Conservation (phyloP, 2,113 vertebrate genomes). For the Melierax canorus region DNA sequence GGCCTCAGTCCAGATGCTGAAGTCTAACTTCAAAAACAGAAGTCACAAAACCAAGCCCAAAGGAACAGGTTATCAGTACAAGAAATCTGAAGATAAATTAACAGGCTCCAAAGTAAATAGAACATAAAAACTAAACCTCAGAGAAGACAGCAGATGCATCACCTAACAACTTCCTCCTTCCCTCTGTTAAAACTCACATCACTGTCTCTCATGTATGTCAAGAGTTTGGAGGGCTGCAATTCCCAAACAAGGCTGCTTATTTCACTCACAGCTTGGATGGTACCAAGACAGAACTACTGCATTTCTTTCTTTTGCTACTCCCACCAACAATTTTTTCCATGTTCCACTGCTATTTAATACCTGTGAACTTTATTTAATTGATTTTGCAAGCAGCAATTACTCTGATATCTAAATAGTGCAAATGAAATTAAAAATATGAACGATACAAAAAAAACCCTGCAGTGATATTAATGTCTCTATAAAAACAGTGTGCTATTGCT, state of each 20-base stretch:
- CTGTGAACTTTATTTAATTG: not conserved
- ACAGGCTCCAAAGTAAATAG: not conserved
- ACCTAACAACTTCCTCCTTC: not conserved
- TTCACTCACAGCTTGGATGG: not conserved
- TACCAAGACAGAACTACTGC: not conserved
- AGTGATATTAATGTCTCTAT: not conserved
- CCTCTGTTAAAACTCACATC: not conserved
- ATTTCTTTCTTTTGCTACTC: not conserved
- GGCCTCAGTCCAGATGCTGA: not conserved
- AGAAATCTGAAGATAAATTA: not conserved
- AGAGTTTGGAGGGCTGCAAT: not conserved
- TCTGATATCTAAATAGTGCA: not conserved
- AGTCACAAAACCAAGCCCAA: not conserved
- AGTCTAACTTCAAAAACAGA: not conserved
- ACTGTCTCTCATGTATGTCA: not conserved
- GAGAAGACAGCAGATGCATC: not conserved
- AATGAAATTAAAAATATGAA: not conserved
- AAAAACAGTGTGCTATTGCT: not conserved
- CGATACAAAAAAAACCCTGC: not conserved
- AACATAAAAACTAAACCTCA: not conserved
- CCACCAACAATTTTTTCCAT: not conserved
- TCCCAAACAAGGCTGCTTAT: not conserved
- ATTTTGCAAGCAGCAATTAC: not conserved
- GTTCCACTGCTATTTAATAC: not conserved
- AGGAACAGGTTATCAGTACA: not conserved